Evolutionary conservation across 2,888 invertebrate genomes (phyloP).

Genomic region (Megaustenia siamemsis): DNA sequence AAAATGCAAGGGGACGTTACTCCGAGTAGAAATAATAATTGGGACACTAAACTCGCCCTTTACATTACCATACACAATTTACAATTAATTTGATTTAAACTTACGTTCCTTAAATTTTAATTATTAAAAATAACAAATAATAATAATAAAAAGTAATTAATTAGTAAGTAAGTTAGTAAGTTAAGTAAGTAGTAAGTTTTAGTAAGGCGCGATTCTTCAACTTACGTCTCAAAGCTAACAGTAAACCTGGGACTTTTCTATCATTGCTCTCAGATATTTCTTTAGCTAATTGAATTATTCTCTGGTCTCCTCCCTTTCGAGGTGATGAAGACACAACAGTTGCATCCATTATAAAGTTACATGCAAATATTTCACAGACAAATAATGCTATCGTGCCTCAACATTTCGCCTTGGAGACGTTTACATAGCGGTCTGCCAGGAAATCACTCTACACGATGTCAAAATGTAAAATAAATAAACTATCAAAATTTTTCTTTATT

Average conservation of each 20-base stretch:
- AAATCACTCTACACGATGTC: not conserved
- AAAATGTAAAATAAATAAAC: too few species aligned
- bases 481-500: too few species aligned
- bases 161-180: too few species aligned
- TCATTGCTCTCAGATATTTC: conserved; percentile 74
- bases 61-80: too few species aligned
- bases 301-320: conserved; percentile 60
- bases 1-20: too few species aligned
- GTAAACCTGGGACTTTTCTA: conserved; percentile 70
- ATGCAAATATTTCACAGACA: not conserved
- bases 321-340: conserved; percentile 3
- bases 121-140: too few species aligned
- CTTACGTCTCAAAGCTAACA: conserved; percentile 73
- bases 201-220: too few species aligned
- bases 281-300: conserved; percentile 70
- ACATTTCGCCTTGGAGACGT: not conserved
- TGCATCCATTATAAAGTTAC: conserved; percentile 12
- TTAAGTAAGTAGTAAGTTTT: too few species aligned
- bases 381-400: not conserved
- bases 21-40: too few species aligned
- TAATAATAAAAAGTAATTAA: too few species aligned
- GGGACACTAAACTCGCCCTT: too few species aligned
- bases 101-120: too few species aligned
- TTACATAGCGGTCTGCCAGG: not conserved
- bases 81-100: not conserved